These are phyloP conservation scores for Phytoseiulus persimilis DNA, from an alignment of 2,888 invertebrate genomes.

Conservation along the genomic window DNA sequence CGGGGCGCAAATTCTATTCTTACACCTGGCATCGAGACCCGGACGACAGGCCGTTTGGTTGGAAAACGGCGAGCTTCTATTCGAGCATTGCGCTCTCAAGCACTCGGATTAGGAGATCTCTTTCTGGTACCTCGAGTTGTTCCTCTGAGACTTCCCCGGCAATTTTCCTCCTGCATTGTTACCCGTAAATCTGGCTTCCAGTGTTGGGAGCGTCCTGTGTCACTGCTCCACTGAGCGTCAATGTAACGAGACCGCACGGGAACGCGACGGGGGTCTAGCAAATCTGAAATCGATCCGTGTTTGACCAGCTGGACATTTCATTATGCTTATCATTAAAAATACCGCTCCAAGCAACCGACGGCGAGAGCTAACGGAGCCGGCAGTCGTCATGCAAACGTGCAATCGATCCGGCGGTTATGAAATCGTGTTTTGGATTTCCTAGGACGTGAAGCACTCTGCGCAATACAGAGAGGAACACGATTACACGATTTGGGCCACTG, in stretches of 20 bases:
- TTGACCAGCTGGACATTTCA: not conserved
- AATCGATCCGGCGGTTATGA: not conserved
- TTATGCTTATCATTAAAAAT: not conserved
- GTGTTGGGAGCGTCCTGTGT: no score
- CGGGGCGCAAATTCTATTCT: not conserved
- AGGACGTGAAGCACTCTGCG: not conserved
- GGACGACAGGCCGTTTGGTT: not conserved
- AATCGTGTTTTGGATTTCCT: not conserved
- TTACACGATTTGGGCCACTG: not conserved
- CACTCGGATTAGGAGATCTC: no score
- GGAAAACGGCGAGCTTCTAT: not conserved
- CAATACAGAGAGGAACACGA: not conserved
- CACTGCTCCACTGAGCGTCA: not conserved
- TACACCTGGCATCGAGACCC: not conserved
- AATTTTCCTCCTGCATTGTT: no score
- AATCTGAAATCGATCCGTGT: not conserved
- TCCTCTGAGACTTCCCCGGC: no score
- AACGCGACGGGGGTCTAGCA: not conserved
- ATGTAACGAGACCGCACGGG: not conserved
- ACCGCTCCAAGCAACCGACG: not conserved
- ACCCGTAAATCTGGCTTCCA: no score
- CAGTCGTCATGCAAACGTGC: not conserved
- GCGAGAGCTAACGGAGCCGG: not conserved
- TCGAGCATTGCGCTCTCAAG: no score
- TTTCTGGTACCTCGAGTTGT: not conserved